phyloP scores from a whole-genome alignment of 2,888 invertebrate species.

The Minunthozetes semirufus region DNA sequence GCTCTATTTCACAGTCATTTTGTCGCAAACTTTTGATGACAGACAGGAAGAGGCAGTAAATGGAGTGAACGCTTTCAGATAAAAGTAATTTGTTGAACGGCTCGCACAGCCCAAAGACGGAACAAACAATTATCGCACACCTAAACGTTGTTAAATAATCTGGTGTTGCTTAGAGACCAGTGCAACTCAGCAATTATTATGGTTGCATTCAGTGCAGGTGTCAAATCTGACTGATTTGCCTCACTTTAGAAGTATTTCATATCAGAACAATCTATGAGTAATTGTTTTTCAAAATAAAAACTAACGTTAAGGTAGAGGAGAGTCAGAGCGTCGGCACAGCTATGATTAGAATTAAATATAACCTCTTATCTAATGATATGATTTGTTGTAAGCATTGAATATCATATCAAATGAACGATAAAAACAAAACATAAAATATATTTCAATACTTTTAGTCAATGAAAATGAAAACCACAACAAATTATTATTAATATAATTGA shows the following conservation, averaged over 20 bases:
- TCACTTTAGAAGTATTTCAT: background rate
- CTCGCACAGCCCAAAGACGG: conserved; percentile 6
- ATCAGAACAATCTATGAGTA: background rate
- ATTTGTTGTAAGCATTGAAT: background rate
- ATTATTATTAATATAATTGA: background rate
- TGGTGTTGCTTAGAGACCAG: conserved; percentile 14
- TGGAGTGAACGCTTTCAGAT: background rate
- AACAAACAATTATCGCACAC: conserved; percentile 25
- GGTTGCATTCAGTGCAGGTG: conserved; percentile 11
- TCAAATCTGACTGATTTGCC: background rate
- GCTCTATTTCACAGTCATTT: background rate
- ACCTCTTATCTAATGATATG: background rate
- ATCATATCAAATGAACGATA: conserved; percentile 23
- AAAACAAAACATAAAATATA: background rate
- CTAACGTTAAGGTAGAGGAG: background rate
- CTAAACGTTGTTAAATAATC: conserved; percentile 8
- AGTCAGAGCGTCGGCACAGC: background rate
- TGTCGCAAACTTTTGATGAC: conserved; percentile 7
- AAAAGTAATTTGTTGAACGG: background rate
- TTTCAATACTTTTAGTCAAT: conserved; percentile 5
- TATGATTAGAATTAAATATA: background rate
- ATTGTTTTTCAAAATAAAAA: background rate
- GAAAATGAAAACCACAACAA: background rate
- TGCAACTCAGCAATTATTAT: too few relatives aligned
- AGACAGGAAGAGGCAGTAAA: conserved; percentile 19